Evolutionary conservation across 1,140 invertebrate genomes (phyloP).

Genomic region (Papilio glaucus): DNA sequence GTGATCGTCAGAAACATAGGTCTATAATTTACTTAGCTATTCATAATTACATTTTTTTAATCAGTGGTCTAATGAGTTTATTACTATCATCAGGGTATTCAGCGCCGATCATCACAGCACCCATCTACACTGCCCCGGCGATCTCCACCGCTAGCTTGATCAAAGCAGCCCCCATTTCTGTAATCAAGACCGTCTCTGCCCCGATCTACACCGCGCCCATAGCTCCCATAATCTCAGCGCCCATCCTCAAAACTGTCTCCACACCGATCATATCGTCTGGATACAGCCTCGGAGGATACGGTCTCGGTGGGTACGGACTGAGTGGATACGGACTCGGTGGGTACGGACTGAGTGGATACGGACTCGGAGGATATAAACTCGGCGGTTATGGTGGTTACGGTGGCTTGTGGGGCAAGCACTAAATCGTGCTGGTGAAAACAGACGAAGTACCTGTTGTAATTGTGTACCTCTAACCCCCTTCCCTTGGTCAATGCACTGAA

Average conservation of each 20-base stretch:
- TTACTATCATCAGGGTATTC: slow-evolving; percentile 43
- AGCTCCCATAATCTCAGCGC: slow-evolving; percentile 40
- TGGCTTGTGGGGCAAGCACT: slow-evolving; percentile 37
- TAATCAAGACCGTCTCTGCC: slow-evolving; percentile 57
- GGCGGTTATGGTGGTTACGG: slow-evolving; percentile 44
- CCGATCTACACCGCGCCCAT: slow-evolving; percentile 62
- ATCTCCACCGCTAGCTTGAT: slow-evolving; percentile 61
- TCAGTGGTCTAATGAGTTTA: no score
- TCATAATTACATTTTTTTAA: no score
- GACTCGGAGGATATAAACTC: slow-evolving; percentile 40
- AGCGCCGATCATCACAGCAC: slow-evolving; percentile 48
- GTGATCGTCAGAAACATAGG: no score
- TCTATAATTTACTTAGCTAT: no score
- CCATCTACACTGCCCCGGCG: slow-evolving; percentile 59
- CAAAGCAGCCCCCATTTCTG: slow-evolving; percentile 67
- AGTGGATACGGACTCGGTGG: slow-evolving; percentile 39
- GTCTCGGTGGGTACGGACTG: slow-evolving; percentile 36
- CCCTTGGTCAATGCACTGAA: slow-evolving; percentile 50
- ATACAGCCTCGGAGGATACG: slow-evolving; percentile 28
- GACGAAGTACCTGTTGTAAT: slow-evolving; percentile 41
- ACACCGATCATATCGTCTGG: slow-evolving; percentile 22
- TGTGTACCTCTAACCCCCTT: slow-evolving; percentile 1
- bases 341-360: slow-evolving; percentile 43
- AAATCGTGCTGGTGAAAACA: slow-evolving; percentile 16
- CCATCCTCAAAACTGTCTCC: neutral